Evolutionary conservation across 2,888 invertebrate genomes (phyloP).

Genomic region (Microplitis manilae): DNA sequence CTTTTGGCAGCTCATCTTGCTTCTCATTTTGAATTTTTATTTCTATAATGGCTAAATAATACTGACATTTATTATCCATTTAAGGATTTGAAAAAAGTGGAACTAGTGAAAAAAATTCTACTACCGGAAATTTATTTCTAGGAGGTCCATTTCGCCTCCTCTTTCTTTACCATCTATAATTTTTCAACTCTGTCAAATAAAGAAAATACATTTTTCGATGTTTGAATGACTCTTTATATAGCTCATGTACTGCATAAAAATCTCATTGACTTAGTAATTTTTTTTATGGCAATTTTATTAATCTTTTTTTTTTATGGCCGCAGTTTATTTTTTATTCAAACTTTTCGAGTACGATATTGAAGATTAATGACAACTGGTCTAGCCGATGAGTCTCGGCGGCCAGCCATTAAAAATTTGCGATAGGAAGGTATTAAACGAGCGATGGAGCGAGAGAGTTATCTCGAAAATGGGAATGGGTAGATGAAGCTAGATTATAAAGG

Average conservation of each 20-base stretch:
- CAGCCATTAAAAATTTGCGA: slow-evolving; percentile 50
- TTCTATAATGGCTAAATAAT: too few species aligned
- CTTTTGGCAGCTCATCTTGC: too few species aligned
- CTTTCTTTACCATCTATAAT: too few species aligned
- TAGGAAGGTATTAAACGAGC: slow-evolving; percentile 19
- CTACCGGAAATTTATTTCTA: too few species aligned
- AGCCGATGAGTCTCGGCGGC: not conserved
- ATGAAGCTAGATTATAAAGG: slow-evolving; percentile 2
- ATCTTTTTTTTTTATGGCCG: not conserved
- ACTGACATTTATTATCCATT: too few species aligned
- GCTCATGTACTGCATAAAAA: not conserved
- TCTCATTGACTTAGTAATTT: slow-evolving; percentile 28
- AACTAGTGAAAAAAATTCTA: too few species aligned
- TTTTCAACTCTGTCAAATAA: too few species aligned
- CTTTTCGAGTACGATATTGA: not conserved
- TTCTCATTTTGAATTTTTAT: too few species aligned
- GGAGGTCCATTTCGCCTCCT: too few species aligned
- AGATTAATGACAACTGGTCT: slow-evolving; percentile 10
- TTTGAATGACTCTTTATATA: not conserved
- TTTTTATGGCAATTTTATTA: not conserved
- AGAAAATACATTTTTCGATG: not conserved
- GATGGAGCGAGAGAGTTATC: slow-evolving; percentile 8
- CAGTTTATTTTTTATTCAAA: not conserved
- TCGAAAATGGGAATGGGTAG: slow-evolving; percentile 2
- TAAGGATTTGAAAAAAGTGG: too few species aligned